Conservation (phyloP, 92 coral and sea anemone genomes). For the Phymanthus crucifer region DNA sequence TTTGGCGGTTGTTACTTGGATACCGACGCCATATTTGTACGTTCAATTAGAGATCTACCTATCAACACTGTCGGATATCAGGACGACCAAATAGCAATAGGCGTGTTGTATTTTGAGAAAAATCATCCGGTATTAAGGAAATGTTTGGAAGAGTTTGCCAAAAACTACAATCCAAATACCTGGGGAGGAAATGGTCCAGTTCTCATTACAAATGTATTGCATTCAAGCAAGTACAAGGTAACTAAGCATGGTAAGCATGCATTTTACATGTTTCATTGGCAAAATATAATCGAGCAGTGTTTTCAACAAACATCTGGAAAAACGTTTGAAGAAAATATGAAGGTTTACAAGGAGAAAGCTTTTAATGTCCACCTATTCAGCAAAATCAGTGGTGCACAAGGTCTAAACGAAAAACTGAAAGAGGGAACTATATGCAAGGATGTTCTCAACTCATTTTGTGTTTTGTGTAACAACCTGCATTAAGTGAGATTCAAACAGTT, state of each 20-base stretch:
- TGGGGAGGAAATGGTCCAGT: conserved; percentile 44
- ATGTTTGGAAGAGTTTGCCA: conserved; percentile 17
- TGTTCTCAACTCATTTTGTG: conserved; percentile 41
- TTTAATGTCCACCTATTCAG: conserved; percentile 42
- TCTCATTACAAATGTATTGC: conserved; percentile 29
- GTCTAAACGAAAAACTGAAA: conserved; percentile 23
- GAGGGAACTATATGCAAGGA: conserved; percentile 43
- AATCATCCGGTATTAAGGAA: conserved; percentile 16
- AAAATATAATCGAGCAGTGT: conserved; percentile 11
- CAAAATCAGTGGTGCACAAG: conserved; percentile 25
- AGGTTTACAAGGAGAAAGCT: conserved; percentile 12
- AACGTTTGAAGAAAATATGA: conserved; percentile 1
- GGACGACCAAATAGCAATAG: background rate
- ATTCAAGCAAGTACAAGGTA: conserved; percentile 14
- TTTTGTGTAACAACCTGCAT: conserved; percentile 37
- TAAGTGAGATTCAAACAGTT: no score
- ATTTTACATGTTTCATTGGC: conserved; percentile 39
- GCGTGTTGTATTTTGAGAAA: conserved; percentile 33
- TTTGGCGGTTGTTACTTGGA: conserved; percentile 51
- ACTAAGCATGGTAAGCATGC: conserved; percentile 7
- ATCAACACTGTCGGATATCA: conserved; percentile 35
- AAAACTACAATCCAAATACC: conserved; percentile 11
- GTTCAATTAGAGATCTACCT: conserved; percentile 26
- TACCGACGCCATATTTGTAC: conserved; percentile 42
- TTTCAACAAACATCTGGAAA: conserved; percentile 36